Evolutionary conservation across 2,888 invertebrate genomes (phyloP), one percentile per base, ranked within the genome.

Genomic region (Conops quadrifasciatus): DNA sequence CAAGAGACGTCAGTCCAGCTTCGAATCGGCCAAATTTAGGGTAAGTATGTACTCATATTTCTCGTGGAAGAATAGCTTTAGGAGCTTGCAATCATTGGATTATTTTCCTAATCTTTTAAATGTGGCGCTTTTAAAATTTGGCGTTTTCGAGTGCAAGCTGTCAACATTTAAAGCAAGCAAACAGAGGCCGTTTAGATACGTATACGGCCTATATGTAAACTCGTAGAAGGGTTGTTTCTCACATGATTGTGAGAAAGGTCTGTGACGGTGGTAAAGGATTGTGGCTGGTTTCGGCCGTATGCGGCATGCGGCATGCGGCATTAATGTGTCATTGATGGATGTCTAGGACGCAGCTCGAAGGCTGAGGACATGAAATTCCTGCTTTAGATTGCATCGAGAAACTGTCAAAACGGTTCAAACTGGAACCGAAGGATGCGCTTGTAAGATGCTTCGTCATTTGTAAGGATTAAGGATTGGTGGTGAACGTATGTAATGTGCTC

Each of bases 321-420:
- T 30, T 69, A 72, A 69, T 67, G 60, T 72, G 72, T 65, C 72
- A 72, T 72, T 72, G 72, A 72, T 72, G 65, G 66, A 72, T 72
- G 69, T 56, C 21, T 16, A 26, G 63, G n/a, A 59, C 36, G 16
- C 26, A 56, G 15, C 30, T 24, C 36, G 36, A 36, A 36, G 36
- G 36, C 26, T 15, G 47, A n/a, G 56, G 45, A 65, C 65, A 30
- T 51, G 66, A 71, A 71, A 65, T 68, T 66, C 67, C 47, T 67
- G 62, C 49, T 71, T 71, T 67, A 45, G 45, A 67, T 71, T 63
- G 51, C 68, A 36, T 49, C 36, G 16, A 30, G 21, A 26, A 26
- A 60, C 9, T 15, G 13, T 47, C 30, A 28, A 15, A 53, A 30
- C 21, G 2, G 11, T 43, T 26, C 36, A 28, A 45, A 30, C 63